Conservation (phyloP, 92 coral and sea anemone genomes). For the Montipora capitata region DNA sequence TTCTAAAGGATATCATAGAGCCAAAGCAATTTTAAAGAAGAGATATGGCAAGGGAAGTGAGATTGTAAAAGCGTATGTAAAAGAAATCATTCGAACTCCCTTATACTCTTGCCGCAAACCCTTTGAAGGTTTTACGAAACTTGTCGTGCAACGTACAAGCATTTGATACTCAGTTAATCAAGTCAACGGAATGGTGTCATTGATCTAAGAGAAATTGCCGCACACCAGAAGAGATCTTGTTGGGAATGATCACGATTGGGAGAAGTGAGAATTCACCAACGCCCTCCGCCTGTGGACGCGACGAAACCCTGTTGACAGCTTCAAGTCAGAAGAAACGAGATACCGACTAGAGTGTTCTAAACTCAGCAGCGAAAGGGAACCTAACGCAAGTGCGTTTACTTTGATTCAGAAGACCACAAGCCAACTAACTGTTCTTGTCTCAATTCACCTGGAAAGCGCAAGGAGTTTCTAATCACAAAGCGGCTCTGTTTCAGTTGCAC, state of each 20-base stretch:
- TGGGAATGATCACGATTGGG: conserved; percentile 55
- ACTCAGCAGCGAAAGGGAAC: no score
- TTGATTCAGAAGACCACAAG: conserved; percentile 57
- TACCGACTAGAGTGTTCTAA: no score
- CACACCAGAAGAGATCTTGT: conserved; percentile 69
- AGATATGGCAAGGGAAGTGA: no score
- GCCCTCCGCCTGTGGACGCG: conserved; percentile 66
- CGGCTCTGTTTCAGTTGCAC: no score
- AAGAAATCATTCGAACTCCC: no score
- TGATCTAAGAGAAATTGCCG: conserved; percentile 65
- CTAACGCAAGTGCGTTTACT: conserved; percentile 47
- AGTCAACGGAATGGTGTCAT: background rate
- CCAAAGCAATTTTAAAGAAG: no score
- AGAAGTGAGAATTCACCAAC: conserved; percentile 53
- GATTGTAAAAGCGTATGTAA: no score
- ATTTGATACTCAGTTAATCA: conserved; percentile 25
- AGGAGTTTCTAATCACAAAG: background rate
- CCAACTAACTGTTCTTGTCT: conserved; percentile 29
- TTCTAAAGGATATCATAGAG: no score
- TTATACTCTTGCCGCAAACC: conserved; percentile 31
- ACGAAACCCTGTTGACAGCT: conserved; percentile 51
- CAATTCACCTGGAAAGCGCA: conserved; percentile 37
- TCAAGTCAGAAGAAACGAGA: conserved; percentile 16
- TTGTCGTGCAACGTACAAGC: conserved; percentile 50
- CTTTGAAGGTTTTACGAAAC: conserved; percentile 48